Percentiles rank a stretch among this genome's conserved stretches.
Evolutionary conservation across 2,797 vertebrate genomes (phyloP).

Genomic region (Amniataba percoides): DNA sequence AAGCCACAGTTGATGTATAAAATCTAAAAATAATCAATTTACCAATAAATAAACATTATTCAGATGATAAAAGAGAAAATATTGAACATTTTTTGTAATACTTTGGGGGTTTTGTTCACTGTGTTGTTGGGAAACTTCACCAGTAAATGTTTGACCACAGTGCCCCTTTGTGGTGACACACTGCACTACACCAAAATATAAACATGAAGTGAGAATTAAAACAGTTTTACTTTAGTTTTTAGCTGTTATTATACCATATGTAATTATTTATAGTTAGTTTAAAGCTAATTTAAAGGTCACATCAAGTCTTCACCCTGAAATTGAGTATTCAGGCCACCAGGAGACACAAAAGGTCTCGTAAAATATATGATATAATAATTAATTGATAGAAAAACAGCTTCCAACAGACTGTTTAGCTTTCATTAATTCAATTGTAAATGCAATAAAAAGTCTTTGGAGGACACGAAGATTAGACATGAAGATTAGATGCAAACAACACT

Average conservation of each 20-base stretch:
- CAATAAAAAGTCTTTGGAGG: background rate
- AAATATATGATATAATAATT: background rate
- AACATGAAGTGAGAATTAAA: background rate
- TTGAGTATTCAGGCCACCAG: background rate
- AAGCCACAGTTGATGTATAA: background rate
- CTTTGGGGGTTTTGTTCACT: background rate
- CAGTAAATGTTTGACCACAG: constrained; percentile 8
- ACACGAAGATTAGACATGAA: too few species aligned
- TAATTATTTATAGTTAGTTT: too few species aligned
- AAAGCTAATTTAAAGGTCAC: too few species aligned
- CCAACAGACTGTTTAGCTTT: background rate
- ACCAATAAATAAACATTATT: background rate
- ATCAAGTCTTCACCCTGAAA: too few species aligned
- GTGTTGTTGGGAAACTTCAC: background rate
- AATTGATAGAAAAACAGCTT: too few species aligned
- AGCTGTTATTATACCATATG: background rate
- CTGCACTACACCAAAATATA: constrained; percentile 1
- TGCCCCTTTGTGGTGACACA: constrained; percentile 6
- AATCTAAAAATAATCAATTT: accelerated
- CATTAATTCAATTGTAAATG: background rate
- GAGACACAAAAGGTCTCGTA: accelerated
- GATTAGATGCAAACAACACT: background rate
- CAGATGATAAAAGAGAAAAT: background rate
- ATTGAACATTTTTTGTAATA: background rate
- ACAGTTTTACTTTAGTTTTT: too few species aligned